Evolutionary conservation across 2,888 invertebrate species (phyloP), one percentile per base, ranked within the genome.

Genomic region (Ichneumon xanthorius): DNA sequence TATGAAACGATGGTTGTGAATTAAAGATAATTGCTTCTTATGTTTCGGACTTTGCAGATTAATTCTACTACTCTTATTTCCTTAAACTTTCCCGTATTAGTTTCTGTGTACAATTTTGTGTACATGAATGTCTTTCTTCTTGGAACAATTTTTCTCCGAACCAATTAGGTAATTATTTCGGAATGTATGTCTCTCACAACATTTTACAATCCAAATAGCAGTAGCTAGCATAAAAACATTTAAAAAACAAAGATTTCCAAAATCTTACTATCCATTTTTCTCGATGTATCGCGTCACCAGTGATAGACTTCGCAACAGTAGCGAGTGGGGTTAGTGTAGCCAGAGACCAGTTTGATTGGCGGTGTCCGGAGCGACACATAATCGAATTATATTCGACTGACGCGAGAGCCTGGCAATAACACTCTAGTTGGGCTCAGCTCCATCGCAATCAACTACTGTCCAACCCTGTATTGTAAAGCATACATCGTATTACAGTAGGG

Each of bases 371-470:
- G 80, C 68, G 80, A 77, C 80, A 81, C 77, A 82, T 91, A 91
- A 92, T 92, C 91, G 87, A 90, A 89, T 92, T 90, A 85, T 70
- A 89, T 86, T 88, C 87, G 91, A 90, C 91, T 91, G 92, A 92
- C 91, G 89, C 88, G 87, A 80, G 79, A 76, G 82, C 85, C 80
- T 81, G 85, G 87, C 85, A 88, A 90, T 89, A 91, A 90, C 90
- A 89, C 89, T 81, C 86, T 70, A 55, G 53, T 45, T 48, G 33
- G 72, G 63, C 61, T 61, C 67, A 78, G 70, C 80, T 80, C 80
- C 76, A 84, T 80, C 80, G 80, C 71, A 84, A 80, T 84, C 80
- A 84, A 80, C 76, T 65, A 82, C 45, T 48, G 45, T 72, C 55
- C 37, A 7, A 53, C 55, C 30, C 37, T 37, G 14, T 55, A 30